These are phyloP conservation scores for Labrus mixtus DNA, from an alignment of 2,113 vertebrate genomes.

Conservation along the genomic window DNA sequence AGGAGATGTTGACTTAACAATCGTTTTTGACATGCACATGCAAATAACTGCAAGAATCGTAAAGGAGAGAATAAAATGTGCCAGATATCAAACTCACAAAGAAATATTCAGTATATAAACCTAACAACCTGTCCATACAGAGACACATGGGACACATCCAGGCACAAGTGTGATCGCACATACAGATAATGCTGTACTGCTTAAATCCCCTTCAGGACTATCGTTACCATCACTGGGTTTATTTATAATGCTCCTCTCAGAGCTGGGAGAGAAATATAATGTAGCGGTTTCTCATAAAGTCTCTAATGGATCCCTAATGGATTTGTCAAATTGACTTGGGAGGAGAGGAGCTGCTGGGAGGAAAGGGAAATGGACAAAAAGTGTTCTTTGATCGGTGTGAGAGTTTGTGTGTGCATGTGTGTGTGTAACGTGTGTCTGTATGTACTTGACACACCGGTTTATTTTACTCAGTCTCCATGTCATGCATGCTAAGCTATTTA, in stretches of 20 bases:
- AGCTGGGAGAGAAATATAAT: conserved; percentile 37
- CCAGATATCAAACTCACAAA: conserved; percentile 4
- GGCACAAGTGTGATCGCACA: conserved; percentile 11
- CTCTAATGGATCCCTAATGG: conserved; percentile 69
- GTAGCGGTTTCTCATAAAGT: conserved; percentile 65
- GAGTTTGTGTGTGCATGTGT: background rate
- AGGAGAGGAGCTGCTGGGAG: conserved; percentile 27
- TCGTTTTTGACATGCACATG: background rate
- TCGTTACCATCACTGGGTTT: conserved; percentile 53
- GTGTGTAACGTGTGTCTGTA: background rate
- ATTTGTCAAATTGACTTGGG: conserved; percentile 67
- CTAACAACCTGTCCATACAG: background rate
- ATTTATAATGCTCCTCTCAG: conserved; percentile 54
- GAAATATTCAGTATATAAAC: background rate
- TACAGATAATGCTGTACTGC: conserved; percentile 18
- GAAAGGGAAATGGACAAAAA: conserved; percentile 44
- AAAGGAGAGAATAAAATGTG: background rate
- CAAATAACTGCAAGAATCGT: background rate
- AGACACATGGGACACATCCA: conserved; percentile 23
- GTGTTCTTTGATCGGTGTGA: conserved; percentile 42
- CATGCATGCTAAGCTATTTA: conserved; percentile 8
- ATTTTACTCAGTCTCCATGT: conserved; percentile 12
- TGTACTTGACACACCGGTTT: background rate
- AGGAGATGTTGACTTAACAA: no score
- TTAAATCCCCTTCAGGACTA: conserved; percentile 35